Base-by-base conservation (phyloP, 2,888 invertebrate genomes). In the Empis livida region DNA sequence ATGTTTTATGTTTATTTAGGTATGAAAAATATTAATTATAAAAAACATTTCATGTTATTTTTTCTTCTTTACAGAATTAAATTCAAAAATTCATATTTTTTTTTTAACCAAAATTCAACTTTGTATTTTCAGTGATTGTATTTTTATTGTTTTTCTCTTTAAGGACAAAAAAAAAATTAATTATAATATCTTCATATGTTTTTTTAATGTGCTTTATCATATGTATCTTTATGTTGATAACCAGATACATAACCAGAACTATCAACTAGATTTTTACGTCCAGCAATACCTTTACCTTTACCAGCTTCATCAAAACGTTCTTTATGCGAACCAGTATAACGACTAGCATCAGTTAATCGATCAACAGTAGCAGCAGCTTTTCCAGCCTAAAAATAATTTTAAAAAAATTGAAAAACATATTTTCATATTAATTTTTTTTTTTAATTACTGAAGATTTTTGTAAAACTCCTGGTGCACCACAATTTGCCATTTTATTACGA, bases 311-410 rank as follows among this genome's bases (percentile, higher is more conserved):
- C 90, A 61, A 90, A 91, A 20, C 91, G 79, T 58, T 89, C 85
- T 64, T 81, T 87, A 65, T 88, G 88, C 6, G 88, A 85, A 44
- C 91, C 91, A 0, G 91, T 91, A 67, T 89, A 91, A 62, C 87
- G 89, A 58, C 79, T 80, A n/a, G 84, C 78, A 63, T 91, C 90
- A 1, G 91, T 91, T 55, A 91, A 67, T 51, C 91, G 76, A 56
- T 84, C 85, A 23, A 70, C 70, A 39, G 68, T 65, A 16, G 69
- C 64, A 10, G 68, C 59, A 11, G 68, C 68, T 50, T 70, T 70
- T 48, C 68, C 68, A 54, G 68, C 62, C 69, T 70, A 16, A 6
- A 54, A 31, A 51, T 10, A 20, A 15, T 30, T 53, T 39, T 15
- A 39, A 47, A 38, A 47, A 46, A 43, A n/a, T 14, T 16, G 9